Evolutionary conservation across 2,113 vertebrate species (phyloP).

Genomic region (Chaenocephalus aceratus): DNA sequence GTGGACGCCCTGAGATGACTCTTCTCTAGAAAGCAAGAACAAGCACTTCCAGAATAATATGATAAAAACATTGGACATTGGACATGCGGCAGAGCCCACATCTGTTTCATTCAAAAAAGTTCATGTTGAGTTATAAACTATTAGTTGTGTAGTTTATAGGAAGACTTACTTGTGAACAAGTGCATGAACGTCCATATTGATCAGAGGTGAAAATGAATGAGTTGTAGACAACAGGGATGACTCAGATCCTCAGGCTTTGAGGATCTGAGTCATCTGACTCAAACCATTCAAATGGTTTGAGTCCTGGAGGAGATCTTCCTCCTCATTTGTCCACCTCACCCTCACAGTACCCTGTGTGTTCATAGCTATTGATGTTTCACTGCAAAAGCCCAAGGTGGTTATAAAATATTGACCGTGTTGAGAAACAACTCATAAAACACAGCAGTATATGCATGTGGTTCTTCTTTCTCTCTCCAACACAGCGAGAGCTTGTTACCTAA

Average conservation of each 20-base stretch:
- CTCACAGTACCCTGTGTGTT: neutral
- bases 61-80: neutral
- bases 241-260: too few species aligned
- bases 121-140: neutral
- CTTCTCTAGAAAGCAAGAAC: neutral
- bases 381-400: neutral
- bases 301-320: too few species aligned
- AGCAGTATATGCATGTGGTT: neutral
- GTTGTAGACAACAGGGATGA: too few species aligned
- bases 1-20: neutral
- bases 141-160: neutral
- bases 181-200: too few species aligned
- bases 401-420: neutral
- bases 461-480: neutral
- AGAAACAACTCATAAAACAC: neutral
- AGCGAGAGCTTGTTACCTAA: neutral
- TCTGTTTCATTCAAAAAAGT: neutral
- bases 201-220: too few species aligned
- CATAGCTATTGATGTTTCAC: neutral
- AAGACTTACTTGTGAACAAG: neutral
- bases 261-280: too few species aligned
- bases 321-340: neutral
- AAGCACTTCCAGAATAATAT: neutral
- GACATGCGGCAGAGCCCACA: neutral
- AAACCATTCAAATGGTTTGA: too few species aligned